These are phyloP conservation scores for Tapera naevia DNA, from an alignment of 2,797 vertebrate genomes.

Conservation along the genomic window DNA sequence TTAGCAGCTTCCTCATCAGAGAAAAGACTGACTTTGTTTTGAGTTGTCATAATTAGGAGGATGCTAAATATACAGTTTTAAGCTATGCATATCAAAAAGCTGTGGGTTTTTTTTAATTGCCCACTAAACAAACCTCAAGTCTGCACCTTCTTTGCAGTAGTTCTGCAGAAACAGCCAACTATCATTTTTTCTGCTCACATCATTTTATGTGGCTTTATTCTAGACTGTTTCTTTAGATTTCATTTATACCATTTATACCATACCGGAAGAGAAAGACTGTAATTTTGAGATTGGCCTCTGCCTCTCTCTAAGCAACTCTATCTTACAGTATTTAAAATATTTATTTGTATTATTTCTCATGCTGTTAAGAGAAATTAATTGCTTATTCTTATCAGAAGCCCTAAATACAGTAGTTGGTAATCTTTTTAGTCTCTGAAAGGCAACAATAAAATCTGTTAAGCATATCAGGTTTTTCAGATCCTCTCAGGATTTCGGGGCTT, in stretches of 20 bases:
- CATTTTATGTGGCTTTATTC: not conserved
- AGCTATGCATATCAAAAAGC: not conserved
- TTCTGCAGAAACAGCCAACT: not conserved
- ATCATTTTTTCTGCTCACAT: not conserved
- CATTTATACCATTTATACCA: not conserved
- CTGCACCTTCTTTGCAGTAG: not conserved
- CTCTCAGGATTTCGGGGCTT: slow-evolving; percentile 6
- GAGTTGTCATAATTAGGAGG: not conserved
- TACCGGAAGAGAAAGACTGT: not conserved
- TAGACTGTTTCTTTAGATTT: not conserved
- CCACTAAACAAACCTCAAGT: not conserved
- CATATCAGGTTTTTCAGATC: slow-evolving; percentile 31
- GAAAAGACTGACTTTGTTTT: not conserved
- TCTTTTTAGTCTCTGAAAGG: slow-evolving; percentile 23
- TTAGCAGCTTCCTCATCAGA: not conserved
- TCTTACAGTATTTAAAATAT: not conserved
- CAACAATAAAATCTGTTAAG: slow-evolving; percentile 16
- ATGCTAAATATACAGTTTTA: not conserved
- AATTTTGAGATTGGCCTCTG: not conserved
- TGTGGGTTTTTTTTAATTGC: not conserved
- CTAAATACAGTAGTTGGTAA: not conserved
- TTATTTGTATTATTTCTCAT: not conserved
- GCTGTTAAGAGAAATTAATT: not conserved
- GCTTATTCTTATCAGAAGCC: not conserved
- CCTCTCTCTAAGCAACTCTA: not conserved